Base-by-base conservation (phyloP, 2,888 invertebrate genomes). In the Athalia cordata region DNA sequence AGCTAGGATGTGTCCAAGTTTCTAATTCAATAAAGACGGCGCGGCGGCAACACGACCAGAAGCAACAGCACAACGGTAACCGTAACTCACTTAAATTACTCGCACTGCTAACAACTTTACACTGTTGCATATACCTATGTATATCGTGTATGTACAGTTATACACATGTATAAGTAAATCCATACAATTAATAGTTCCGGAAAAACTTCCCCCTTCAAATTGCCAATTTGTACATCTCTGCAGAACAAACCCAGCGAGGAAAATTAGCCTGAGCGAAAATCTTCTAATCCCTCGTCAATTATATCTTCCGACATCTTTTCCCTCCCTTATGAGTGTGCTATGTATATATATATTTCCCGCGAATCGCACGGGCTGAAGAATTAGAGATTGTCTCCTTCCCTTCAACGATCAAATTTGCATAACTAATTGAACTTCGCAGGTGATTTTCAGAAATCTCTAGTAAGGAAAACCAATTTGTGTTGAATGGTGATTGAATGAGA, bases 11-110 rank as follows among this genome's bases (percentile, higher is more conserved):
- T 83, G 84, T 83, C 86, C 85, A 87, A 87, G 86, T 87, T 29
- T 86, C 83, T 86, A 87, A 87, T 87, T 87, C 85, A 87, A 87
- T 87, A 83, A 87, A 87, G 86, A 86, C 85, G 81, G 83, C 81
- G 72, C 29, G 59, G 57, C 29, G 67, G 45, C n/a, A n/a, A 29
- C 29, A 29, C 29, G 2, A 29, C 29, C 29, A 29, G 29, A 29
- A 29, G 29, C 29, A 81, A 77, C 80, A 84, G 81, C 83, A 84
- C 83, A 82, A 79, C 82, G 83, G 84, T 85, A 85, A 85, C 83
- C 85, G 82, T 87, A 86, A 87, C 84, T 86, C 82, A 81, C 82
- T 87, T 87, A 87, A 29, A 29, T 29, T 29, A 83, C 85, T 84
- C 83, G 83, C 83, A 79, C 81, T 81, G 80, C 83, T 86, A 87